Evolutionary conservation across 92 coral and sea anemone species (phyloP).

Genomic region (Zoanthus solanderi): DNA sequence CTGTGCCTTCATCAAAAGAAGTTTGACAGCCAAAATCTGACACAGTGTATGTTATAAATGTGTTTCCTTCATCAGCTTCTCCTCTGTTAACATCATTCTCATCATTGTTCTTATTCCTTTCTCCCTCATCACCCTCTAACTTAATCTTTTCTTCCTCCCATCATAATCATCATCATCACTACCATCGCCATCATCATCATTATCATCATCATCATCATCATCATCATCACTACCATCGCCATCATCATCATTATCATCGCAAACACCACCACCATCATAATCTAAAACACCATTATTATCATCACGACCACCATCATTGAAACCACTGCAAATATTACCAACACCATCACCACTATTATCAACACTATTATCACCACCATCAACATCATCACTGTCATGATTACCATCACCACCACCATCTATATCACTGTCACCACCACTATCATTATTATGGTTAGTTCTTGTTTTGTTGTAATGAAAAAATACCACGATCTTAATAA

Average conservation of each 20-base stretch:
- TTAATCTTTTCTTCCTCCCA: too few relatives aligned
- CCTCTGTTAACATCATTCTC: not conserved
- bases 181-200: not conserved
- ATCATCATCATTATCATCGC: not conserved
- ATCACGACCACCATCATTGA: not conserved
- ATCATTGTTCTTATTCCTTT: not conserved
- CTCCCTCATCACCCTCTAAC: constrained; percentile 40
- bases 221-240: not conserved
- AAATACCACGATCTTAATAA: not conserved
- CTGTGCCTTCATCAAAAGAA: constrained; percentile 33
- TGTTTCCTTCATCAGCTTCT: not conserved
- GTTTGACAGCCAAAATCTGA: constrained; percentile 45
- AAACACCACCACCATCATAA: not conserved
- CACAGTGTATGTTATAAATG: constrained; percentile 13
- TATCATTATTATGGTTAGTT: not conserved
- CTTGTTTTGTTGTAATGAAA: not conserved
- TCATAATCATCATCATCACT: too few relatives aligned
- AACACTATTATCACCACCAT: not conserved
- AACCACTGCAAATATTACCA: not conserved
- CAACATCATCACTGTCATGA: too few relatives aligned
- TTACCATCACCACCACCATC: too few relatives aligned
- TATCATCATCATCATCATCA: not conserved
- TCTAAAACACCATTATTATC: not conserved
- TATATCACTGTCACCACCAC: not conserved
- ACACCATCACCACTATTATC: not conserved